A percentile compares a stretch with the other conserved stretches of the same genome.
These are phyloP conservation scores for Onychorhynchus coronatus DNA, from an alignment of 2,113 vertebrate species.

Conservation along the genomic window DNA sequence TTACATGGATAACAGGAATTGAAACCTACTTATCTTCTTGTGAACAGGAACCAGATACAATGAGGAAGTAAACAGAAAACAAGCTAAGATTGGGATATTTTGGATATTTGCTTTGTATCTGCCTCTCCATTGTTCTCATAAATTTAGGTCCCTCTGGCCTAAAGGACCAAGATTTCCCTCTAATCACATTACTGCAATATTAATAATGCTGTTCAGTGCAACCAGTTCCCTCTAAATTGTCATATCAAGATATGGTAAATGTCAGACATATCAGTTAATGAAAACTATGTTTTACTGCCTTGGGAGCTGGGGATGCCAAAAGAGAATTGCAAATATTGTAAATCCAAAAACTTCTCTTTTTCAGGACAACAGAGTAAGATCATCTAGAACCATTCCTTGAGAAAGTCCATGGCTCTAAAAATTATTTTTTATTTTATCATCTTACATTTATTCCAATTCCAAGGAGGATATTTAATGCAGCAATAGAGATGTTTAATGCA, in stretches of 20 bases:
- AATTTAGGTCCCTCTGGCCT: constrained; percentile 41
- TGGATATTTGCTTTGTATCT: neutral
- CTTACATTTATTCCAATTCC: neutral
- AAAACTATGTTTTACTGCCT: constrained; percentile 49
- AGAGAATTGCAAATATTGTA: neutral
- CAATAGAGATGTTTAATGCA: neutral
- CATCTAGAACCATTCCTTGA: neutral
- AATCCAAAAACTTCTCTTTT: neutral
- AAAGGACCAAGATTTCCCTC: constrained; percentile 3
- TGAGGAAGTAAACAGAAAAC: neutral
- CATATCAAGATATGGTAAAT: constrained; percentile 73
- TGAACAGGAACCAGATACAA: neutral
- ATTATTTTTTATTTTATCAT: neutral
- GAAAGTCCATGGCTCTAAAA: neutral
- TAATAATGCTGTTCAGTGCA: constrained; percentile 66
- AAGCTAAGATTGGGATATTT: neutral
- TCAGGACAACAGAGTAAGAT: neutral
- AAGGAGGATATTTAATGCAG: neutral
- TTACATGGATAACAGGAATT: neutral
- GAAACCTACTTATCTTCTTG: neutral
- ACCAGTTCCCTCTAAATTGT: constrained; percentile 66
- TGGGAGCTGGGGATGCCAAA: neutral
- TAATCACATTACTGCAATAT: constrained; percentile 59
- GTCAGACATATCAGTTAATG: constrained; percentile 73
- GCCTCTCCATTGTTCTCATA: neutral